Percentiles rank a stretch among this genome's conserved stretches.
These are phyloP conservation scores for Takifugu flavidus DNA, from an alignment of 2,113 vertebrate species.

Conservation along the genomic window DNA sequence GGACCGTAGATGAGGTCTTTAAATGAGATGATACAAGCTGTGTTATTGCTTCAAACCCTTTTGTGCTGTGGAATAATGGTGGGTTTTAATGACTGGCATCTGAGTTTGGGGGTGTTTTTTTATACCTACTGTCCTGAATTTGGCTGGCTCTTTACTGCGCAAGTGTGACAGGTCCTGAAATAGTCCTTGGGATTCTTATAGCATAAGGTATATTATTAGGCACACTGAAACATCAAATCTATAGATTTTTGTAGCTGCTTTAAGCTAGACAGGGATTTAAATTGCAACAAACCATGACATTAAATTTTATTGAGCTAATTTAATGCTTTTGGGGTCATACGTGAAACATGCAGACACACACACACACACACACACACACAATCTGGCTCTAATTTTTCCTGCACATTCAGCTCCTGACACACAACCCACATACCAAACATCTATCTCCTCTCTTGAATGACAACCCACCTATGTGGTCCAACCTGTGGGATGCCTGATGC, in stretches of 20 bases:
- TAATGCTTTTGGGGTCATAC: constrained; percentile 1
- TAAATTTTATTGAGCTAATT: no score
- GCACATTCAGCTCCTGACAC: constrained; percentile 1
- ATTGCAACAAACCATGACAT: no score
- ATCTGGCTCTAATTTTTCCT: constrained; percentile 3
- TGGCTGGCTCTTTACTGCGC: no score
- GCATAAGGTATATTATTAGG: no score
- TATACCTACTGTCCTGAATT: no score
- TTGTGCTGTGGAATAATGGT: no score
- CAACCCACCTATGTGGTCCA: constrained; percentile 56
- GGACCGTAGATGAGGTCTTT: background rate
- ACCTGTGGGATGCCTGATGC: constrained; percentile 52
- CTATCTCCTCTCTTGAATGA: constrained; percentile 46
- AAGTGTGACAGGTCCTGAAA: no score
- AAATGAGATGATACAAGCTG: no score
- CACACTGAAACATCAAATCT: background rate
- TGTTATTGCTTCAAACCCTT: no score
- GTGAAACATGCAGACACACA: background rate
- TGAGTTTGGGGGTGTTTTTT: no score
- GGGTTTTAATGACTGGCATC: no score
- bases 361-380: background rate
- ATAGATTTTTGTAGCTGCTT: background rate
- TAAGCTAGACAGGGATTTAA: constrained; percentile 3
- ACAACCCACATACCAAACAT: constrained; percentile 44
- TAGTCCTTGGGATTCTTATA: no score